These are phyloP conservation scores for Cladopsammia gracilis DNA, from an alignment of 64 coral and sea anemone species.

Conservation along the genomic window DNA sequence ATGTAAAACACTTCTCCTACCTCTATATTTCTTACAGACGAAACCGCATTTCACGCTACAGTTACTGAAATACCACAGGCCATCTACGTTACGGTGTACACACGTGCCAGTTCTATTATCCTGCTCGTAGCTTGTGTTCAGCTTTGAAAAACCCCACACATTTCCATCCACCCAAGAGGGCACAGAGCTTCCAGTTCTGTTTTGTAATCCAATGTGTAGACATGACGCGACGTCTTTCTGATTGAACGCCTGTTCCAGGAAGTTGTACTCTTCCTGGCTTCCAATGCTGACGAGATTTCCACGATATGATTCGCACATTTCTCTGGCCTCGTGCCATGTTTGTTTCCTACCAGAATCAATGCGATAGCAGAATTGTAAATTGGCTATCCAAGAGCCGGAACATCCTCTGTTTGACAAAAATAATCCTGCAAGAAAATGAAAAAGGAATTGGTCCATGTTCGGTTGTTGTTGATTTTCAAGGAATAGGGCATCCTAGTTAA, in stretches of 20 bases:
- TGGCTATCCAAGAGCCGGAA: neutral
- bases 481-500: too few species aligned
- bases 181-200: neutral
- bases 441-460: too few species aligned
- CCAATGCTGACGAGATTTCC: constrained; percentile 31
- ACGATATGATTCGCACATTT: neutral
- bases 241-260: neutral
- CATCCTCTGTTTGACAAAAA: constrained; percentile 39
- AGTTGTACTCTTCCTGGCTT: constrained; percentile 27
- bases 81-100: constrained; percentile 6
- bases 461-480: too few species aligned
- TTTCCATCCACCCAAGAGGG: constrained; percentile 40
- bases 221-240: neutral
- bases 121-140: neutral
- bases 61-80: constrained; percentile 18
- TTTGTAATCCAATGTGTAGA: constrained; percentile 17
- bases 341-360: neutral
- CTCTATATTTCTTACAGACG: constrained; percentile 40
- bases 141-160: constrained; percentile 9
- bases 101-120: neutral
- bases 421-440: neutral
- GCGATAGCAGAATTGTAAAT: constrained; percentile 28
- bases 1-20: neutral
- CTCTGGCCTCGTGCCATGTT: constrained; percentile 11
- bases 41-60: constrained; percentile 18